Evolutionary conservation across 2,888 invertebrate genomes (phyloP), one percentile per base, ranked within the genome.

Genomic region (Cerceris rybyensis): DNA sequence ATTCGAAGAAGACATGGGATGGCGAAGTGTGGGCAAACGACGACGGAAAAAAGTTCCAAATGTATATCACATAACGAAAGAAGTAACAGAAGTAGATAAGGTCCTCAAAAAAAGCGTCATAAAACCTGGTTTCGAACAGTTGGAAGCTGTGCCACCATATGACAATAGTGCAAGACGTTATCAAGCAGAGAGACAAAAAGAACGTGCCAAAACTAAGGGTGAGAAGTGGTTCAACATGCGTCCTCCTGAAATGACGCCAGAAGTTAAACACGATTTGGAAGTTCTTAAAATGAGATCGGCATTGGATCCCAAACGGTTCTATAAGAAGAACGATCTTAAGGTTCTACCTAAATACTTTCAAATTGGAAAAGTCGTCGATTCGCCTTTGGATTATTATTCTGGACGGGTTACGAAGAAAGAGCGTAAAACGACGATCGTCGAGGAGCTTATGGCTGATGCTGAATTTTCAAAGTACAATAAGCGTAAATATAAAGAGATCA

Each of bases 301-400:
- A 0, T 93, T 99, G 11, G 96, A 99, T 93, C 97, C 98, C 0
- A 98, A 98, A 92, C 96, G 96, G 84, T 99, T 98, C 93, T 99
- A 99, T 93, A 98, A 98, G 92, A 97, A 97, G 88, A 98, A 97
- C 91, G 97, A 98, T 89, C 94, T 96, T 83, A 96, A 96, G 93
- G 96, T 95, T 0, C 89, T 98, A 46, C 98, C 99, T 0, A 99
- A 98, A 93, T 98, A 97, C 91, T 99, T 99, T 93, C 91, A 97
- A 95, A 93, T 97, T 88, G 97, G 97, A 60, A 95, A 95, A 85
- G 95, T 97, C 16, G 94, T 98, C 89, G 98, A 98, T 91, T 95
- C 96, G 13, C 95, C 98, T 0, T 93, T 97, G 60, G 99, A 99
- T 91, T 98, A 96, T 93, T 98, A 98, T 86, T 96, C 94, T 86